Conservation (phyloP, 2,113 vertebrate species). For the Callopanchax toddi region DNA sequence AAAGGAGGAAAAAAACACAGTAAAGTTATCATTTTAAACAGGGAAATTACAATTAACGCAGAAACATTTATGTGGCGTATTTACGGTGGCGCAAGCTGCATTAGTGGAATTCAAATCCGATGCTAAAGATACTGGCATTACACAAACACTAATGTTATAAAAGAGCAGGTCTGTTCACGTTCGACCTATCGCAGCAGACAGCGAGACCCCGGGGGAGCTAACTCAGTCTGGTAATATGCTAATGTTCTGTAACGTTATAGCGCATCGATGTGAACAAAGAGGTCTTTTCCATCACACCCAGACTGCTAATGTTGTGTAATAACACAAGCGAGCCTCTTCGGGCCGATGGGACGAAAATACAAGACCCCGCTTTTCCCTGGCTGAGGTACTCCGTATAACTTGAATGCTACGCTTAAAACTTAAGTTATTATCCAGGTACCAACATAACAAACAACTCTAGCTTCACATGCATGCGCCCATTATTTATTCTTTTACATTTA, state of each 20-base stretch:
- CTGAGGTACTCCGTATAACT: conserved; percentile 55
- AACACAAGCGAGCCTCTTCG: conserved; percentile 4
- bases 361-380: conserved; percentile 63
- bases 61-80: not conserved
- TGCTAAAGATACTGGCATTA: too few species aligned
- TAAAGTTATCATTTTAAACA: not conserved
- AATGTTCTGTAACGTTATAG: conserved; percentile 50
- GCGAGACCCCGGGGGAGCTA: conserved; percentile 14
- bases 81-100: not conserved
- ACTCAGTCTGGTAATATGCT: conserved; percentile 49
- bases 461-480: not conserved
- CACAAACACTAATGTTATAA: not conserved
- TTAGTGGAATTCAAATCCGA: not conserved
- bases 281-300: conserved; percentile 61
- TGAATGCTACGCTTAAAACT: conserved; percentile 67
- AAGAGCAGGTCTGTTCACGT: conserved; percentile 10
- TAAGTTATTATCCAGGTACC: conserved; percentile 54
- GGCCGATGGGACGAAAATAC: conserved; percentile 47
- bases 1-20: not conserved
- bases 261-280: conserved; percentile 78
- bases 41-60: not conserved
- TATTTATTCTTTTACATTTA: conserved; percentile 37
- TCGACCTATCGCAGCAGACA: not conserved
- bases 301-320: conserved; percentile 16
- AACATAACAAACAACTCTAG: conserved; percentile 13